phyloP scores from a whole-genome alignment of 2,888 invertebrate species.

The Apamea anceps region DNA sequence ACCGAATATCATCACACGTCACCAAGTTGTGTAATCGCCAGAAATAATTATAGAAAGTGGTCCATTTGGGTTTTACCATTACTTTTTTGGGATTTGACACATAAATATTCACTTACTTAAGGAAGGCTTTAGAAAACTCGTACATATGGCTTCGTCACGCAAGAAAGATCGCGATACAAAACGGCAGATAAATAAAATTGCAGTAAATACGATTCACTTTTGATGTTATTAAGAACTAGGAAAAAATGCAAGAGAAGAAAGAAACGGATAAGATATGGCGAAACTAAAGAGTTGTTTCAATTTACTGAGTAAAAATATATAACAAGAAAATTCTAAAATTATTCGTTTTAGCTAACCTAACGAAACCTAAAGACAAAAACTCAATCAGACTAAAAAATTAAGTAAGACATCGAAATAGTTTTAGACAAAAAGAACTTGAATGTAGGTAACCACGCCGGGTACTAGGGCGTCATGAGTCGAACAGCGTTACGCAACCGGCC shows the following conservation, averaged over 20 bases:
- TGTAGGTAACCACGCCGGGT: conserved; percentile 73
- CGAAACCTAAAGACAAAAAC: conserved; percentile 19
- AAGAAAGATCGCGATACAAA: neutral
- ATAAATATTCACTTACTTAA: conserved; percentile 3
- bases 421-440: conserved; percentile 68
- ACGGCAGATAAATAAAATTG: neutral
- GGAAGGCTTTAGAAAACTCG: neutral
- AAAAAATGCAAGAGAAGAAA: neutral
- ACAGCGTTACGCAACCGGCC: conserved; percentile 83
- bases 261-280: neutral
- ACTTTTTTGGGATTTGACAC: conserved; percentile 29
- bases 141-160: conserved; percentile 10
- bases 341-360: neutral
- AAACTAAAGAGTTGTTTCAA: conserved; percentile 4
- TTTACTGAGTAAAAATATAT: conserved; percentile 3
- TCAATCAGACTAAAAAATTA: conserved; percentile 34
- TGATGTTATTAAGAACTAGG: neutral
- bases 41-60: conserved; percentile 57
- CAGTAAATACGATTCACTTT: conserved; percentile 9
- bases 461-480: conserved; percentile 83
- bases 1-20: conserved; percentile 53
- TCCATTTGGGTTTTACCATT: conserved; percentile 27
- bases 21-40: conserved; percentile 59
- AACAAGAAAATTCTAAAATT: conserved; percentile 1
- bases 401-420: conserved; percentile 54